Evolutionary conservation across 2,888 invertebrate species (phyloP), one percentile per base, ranked within the genome.

Genomic region (Conchocele bisecta): DNA sequence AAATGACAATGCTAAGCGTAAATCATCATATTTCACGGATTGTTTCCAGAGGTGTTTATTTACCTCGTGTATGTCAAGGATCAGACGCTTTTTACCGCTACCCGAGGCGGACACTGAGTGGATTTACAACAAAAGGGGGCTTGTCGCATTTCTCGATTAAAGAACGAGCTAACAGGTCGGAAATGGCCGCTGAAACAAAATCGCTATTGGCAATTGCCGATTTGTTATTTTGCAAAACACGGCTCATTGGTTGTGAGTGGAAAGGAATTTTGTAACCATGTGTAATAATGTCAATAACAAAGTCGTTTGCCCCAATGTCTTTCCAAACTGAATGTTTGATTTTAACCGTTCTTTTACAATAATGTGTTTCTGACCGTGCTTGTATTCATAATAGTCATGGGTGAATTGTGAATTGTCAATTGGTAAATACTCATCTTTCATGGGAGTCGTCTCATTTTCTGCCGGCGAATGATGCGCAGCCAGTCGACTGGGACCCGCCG

Each of bases 341-440:
- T 56, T 66, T 26, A 60, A 42, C 22, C 65, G 31, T n/a, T 35
- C 57, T 35, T 48, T 75, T n/a, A 75, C 67, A 31, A 70, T 37
- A 46, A 70, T 70, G 9, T 59, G 29, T 29, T 64, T 48, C 22
- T 54, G 64, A n/a, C 60, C 58, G 37, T 74, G 51, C 41, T 74
- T 57, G 35, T 65, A 61, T 44, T 74, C 74, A 26, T 35, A 74
- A 69, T 50, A 69, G 26, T 74, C 57, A 35, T 57, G 53, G 13
- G 64, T 64, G 41, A 68, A 64, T 44, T 53, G 28, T 26, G 33
- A 31, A 42, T 46, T 53, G 33, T 44, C 53, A 50, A n/a, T n/a
- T n/a, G n/a, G n/a, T 57, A 42, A 61, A 57, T 65, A 61, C 61
- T 65, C 65, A 65, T 71, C 60, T 71, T 65, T 53, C 3, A 58